Conservation (phyloP, 2,888 invertebrate genomes). For the Ditylenchus weischeri region DNA sequence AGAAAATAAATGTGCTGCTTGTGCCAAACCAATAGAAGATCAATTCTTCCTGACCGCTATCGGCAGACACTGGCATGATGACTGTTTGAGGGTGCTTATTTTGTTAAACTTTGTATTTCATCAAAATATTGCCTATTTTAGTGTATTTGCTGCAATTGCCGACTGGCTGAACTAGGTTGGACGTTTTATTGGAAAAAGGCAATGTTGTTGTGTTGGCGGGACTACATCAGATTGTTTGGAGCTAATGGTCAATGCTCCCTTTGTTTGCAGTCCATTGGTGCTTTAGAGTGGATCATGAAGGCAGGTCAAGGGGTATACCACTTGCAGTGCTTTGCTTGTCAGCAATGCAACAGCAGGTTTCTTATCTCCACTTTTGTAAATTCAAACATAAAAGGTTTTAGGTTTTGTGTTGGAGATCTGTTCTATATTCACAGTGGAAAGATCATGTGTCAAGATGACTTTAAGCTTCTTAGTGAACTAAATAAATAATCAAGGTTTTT, state of each 20-base stretch:
- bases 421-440: not conserved
- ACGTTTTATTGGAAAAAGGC: conserved; percentile 2
- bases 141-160: conserved; percentile 11
- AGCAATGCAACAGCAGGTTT: conserved; percentile 2
- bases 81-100: not conserved
- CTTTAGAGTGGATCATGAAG: conserved; percentile 8
- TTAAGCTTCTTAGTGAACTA: not conserved
- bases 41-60: conserved; percentile 8
- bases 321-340: conserved; percentile 12
- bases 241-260: conserved; percentile 4
- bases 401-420: conserved; percentile 4
- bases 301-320: conserved; percentile 1
- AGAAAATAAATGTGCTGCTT: not conserved
- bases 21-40: not conserved
- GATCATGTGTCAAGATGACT: not conserved
- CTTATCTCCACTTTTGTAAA: not conserved
- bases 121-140: not conserved
- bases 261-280: not conserved
- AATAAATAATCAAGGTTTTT: no score
- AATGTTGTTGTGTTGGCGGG: conserved; percentile 6
- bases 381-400: not conserved
- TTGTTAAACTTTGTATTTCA: not conserved
- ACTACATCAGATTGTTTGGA: conserved; percentile 4
- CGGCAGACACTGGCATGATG: conserved; percentile 9
- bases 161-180: conserved; percentile 8